Evolutionary conservation across 2,113 vertebrate species (phyloP).

Genomic region (Sturnus vulgaris): DNA sequence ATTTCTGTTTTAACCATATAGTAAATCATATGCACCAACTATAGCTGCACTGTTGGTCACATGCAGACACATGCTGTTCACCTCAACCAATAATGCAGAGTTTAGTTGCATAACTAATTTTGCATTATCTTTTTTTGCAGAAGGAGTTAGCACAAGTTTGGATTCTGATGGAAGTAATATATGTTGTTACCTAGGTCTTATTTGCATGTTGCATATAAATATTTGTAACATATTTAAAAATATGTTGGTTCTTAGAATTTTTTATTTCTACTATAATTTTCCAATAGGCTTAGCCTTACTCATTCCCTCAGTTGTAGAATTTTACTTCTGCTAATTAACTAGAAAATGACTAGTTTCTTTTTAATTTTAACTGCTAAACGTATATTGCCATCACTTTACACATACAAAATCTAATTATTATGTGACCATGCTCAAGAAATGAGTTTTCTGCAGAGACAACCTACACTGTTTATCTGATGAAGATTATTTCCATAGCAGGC

Average conservation of each 20-base stretch:
- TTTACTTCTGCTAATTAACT: not conserved
- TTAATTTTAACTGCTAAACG: not conserved
- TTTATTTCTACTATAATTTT: not conserved
- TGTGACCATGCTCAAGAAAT: not conserved
- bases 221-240: not conserved
- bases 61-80: not conserved
- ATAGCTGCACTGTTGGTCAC: not conserved
- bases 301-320: not conserved
- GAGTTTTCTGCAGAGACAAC: not conserved
- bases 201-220: not conserved
- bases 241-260: not conserved
- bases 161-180: not conserved
- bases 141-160: not conserved
- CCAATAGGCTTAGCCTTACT: not conserved
- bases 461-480: not conserved
- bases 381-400: not conserved
- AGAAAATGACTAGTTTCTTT: not conserved
- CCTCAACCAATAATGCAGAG: not conserved
- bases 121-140: not conserved
- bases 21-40: not conserved
- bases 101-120: not conserved
- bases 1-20: not conserved
- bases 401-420: not conserved
- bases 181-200: not conserved
- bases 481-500: not conserved